These are phyloP conservation scores for Dendronephthya gigantea DNA, from an alignment of 64 coral and sea anemone species.

Conservation along the genomic window DNA sequence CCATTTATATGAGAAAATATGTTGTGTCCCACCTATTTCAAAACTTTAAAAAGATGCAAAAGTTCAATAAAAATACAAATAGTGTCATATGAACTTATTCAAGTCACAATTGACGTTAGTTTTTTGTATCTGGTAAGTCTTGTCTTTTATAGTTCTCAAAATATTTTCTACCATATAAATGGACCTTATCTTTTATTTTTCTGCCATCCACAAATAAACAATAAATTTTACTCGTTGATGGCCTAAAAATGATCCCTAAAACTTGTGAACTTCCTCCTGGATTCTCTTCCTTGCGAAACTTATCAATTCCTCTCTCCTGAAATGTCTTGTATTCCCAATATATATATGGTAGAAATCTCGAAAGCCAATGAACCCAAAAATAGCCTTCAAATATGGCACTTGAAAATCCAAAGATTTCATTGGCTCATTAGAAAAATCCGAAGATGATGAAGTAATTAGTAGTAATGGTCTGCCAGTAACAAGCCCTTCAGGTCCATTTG, in stretches of 20 bases:
- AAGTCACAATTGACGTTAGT: no score
- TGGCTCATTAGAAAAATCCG: constrained; percentile 58
- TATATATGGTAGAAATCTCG: constrained; percentile 85
- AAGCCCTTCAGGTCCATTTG: constrained; percentile 54
- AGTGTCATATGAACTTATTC: no score
- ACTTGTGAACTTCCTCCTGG: constrained; percentile 21
- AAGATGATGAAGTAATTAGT: constrained; percentile 76
- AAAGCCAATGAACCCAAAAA: constrained; percentile 95
- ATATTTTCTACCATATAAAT: no score
- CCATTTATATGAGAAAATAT: no score
- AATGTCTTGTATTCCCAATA: constrained; percentile 76
- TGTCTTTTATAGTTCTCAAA: no score
- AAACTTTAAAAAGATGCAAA: no score
- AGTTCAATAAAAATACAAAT: no score
- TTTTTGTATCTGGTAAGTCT: no score
- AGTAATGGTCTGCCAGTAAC: constrained; percentile 55
- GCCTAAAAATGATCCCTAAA: background rate
- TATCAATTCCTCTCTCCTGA: constrained; percentile 38
- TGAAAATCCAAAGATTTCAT: constrained; percentile 73
- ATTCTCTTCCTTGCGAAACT: constrained; percentile 21
- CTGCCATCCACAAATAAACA: no score
- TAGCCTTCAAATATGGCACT: constrained; percentile 77
- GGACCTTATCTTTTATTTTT: no score
- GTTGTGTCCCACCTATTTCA: no score
- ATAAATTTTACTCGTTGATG: no score